Evolutionary conservation across 2,797 vertebrate genomes (phyloP).

Genomic region (Alauda arvensis): DNA sequence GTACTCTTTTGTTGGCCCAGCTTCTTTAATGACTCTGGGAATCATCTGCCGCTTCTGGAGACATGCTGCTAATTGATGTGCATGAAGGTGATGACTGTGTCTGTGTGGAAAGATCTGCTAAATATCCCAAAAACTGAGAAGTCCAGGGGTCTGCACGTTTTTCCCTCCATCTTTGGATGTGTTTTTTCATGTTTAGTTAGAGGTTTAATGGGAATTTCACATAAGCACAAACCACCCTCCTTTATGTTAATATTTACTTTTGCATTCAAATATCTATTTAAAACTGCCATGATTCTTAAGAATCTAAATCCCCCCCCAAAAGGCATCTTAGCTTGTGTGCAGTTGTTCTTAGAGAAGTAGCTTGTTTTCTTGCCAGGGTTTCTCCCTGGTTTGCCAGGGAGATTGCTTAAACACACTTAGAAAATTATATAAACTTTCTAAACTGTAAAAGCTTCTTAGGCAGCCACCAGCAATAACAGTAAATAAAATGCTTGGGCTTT

Average conservation of each 20-base stretch:
- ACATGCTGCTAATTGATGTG: not conserved
- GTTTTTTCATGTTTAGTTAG: not conserved
- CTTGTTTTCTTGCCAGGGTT: constrained; percentile 4
- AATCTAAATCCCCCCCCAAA: not conserved
- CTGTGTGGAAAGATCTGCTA: not conserved
- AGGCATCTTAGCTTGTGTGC: not conserved
- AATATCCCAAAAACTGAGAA: not conserved
- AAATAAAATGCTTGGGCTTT: not conserved
- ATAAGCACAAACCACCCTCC: not conserved
- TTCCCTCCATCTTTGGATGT: not conserved
- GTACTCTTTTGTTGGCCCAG: not conserved
- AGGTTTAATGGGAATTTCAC: not conserved
- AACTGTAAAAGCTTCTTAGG: not conserved
- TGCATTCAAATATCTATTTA: not conserved
- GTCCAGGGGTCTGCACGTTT: not conserved
- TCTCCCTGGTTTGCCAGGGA: not conserved
- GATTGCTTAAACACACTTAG: not conserved
- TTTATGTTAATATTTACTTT: constrained; percentile 8
- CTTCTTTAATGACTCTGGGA: not conserved
- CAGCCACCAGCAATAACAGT: not conserved
- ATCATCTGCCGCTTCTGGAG: not conserved
- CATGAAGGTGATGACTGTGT: not conserved
- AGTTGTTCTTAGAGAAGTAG: not conserved
- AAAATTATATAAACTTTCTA: not conserved
- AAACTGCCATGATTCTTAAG: not conserved